Evolutionary conservation across 2,888 invertebrate species (phyloP).

Genomic region (Rambutsinella grinnellia): DNA sequence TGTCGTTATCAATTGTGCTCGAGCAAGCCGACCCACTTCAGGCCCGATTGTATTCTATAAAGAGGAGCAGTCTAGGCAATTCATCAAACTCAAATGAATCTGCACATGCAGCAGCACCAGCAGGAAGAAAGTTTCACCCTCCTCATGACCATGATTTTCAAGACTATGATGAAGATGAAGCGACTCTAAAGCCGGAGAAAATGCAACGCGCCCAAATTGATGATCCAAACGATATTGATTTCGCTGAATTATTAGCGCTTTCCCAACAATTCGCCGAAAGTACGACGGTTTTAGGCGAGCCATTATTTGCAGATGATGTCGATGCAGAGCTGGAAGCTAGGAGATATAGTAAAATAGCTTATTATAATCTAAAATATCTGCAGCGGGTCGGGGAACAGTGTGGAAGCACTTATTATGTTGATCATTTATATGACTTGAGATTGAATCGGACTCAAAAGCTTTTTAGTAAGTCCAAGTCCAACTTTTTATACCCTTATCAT

Average conservation of each 20-base stretch:
- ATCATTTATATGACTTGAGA: slow-evolving; percentile 5
- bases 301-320: not conserved
- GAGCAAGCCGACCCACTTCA: no score
- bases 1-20: no score
- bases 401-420: slow-evolving; percentile 17
- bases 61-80: no score
- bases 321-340: slow-evolving; percentile 1
- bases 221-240: not conserved
- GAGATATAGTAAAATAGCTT: slow-evolving; percentile 30
- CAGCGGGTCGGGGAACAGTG: slow-evolving; percentile 32
- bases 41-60: no score
- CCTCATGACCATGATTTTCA: no score
- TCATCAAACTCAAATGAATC: no score
- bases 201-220: no score
- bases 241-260: not conserved
- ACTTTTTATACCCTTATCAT: not conserved
- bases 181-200: no score
- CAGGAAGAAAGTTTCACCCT: no score
- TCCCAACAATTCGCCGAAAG: not conserved
- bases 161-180: no score
- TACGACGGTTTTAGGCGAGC: not conserved
- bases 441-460: slow-evolving; percentile 8
- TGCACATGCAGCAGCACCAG: no score
- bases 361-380: not conserved
- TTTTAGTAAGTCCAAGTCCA: slow-evolving; percentile 25